Evolutionary conservation across 2,797 vertebrate species (phyloP).

Genomic region (Catharus ustulatus): DNA sequence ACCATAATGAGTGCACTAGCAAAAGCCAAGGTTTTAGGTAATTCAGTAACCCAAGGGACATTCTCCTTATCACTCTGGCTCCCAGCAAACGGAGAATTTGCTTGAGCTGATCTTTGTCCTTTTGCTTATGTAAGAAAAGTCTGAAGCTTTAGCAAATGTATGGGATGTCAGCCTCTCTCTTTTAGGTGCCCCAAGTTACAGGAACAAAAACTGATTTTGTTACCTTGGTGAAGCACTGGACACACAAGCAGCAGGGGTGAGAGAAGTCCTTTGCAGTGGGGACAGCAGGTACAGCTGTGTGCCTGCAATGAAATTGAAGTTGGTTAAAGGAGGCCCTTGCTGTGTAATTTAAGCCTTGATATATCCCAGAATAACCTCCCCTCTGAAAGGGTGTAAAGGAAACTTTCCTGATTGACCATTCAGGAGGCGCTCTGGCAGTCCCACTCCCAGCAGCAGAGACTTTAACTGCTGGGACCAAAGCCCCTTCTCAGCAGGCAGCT

Average conservation of each 20-base stretch:
- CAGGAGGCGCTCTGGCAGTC: background rate
- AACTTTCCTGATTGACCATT: background rate
- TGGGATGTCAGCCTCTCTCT: background rate
- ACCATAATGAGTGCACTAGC: background rate
- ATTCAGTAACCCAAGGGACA: background rate
- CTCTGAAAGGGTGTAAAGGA: background rate
- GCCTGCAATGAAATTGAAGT: background rate
- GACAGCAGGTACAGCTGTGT: background rate
- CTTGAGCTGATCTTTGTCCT: background rate
- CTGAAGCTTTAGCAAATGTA: background rate
- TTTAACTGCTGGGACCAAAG: background rate
- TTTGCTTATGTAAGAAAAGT: background rate
- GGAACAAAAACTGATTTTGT: background rate
- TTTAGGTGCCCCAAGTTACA: background rate
- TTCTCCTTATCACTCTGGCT: background rate
- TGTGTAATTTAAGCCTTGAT: background rate
- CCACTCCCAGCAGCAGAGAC: background rate
- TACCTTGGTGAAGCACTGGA: background rate
- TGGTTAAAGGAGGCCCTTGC: background rate
- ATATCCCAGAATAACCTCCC: background rate
- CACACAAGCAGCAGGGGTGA: background rate
- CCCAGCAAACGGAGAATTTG: background rate
- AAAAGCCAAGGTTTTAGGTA: background rate
- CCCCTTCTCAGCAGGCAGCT: background rate
- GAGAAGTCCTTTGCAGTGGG: background rate